Base-by-base conservation (phyloP, 1,140 invertebrate species). In the Acromyrmex charruanus region DNA sequence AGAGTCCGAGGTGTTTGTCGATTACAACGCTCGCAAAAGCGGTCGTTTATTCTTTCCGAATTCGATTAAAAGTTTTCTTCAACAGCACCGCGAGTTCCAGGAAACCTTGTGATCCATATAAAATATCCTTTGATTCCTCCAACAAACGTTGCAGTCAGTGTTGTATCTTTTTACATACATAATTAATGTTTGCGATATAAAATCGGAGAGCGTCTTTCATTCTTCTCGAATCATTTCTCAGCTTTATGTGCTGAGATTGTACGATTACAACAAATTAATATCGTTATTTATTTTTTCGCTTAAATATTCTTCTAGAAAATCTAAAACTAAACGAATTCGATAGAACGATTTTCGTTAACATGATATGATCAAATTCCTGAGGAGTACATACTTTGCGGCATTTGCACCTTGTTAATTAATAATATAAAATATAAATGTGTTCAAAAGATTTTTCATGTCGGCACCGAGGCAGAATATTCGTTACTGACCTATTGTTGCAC, bases 111-210 rank as follows among this genome's bases (percentile, higher is more conserved):
- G 49, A 53, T 25, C 14, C 4, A 25, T 74, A 59, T 21, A 35
- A 35, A 44, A 44, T 44, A 68, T 68, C 65, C n/a, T 44, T 68
- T 51, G 25, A 25, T 49, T 75, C 7, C n/a, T 61, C 61, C 31
- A n/a, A 63, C 69, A 74, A 84, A 61, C 53, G 28, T 82, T 49
- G 14, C 28, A 39, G 31, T 51, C 31, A 14, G n/a, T 10, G 16
- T n/a, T 49, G 58, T 65, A 53, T 28, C 58, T 77, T 89, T 72
- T 44, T 44, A 44, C 39, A 2, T 75, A 61, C 31, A 79, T 88
- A 89, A 91, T 91, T 89, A 86, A 77, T 63, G 51, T 77, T 44
- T n/a, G 71, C 35, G n/a, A 75, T 58, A 68, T 58, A 75, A 84
- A 77, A 75, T 49, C n/a, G n/a, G 28, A 65, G 49, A 31, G 7